Conservation (phyloP, 2,113 vertebrate species). For the Tyrannus savana region DNA sequence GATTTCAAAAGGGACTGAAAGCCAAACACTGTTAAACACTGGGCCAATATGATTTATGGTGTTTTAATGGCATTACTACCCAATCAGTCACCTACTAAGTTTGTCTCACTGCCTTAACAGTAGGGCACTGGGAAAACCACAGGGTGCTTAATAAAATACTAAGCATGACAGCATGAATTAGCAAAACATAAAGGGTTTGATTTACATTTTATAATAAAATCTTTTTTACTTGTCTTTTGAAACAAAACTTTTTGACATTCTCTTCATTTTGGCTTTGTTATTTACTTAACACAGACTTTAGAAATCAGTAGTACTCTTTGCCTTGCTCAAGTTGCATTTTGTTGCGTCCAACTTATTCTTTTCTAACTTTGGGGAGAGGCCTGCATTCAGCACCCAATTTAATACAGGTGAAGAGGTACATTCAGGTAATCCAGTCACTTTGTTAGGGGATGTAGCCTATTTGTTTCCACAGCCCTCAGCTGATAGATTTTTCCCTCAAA, state of each 20-base stretch:
- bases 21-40: background rate
- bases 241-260: background rate
- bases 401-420: background rate
- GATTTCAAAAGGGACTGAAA: background rate
- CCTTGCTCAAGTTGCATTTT: background rate
- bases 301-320: background rate
- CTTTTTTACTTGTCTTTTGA: constrained; percentile 29
- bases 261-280: constrained; percentile 51
- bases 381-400: background rate
- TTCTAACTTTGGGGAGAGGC: background rate
- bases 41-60: background rate
- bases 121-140: background rate
- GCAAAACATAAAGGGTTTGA: background rate
- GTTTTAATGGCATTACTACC: background rate
- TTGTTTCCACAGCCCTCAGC: background rate
- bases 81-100: background rate
- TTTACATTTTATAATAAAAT: constrained; percentile 20
- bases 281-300: constrained; percentile 36
- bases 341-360: background rate
- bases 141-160: background rate
- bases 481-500: background rate
- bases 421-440: background rate
- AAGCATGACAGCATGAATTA: background rate
- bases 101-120: constrained; percentile 8
- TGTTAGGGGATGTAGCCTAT: background rate